Percentiles rank a stretch among this genome's conserved stretches.
Evolutionary conservation across 1,140 invertebrate species (phyloP).

Genomic region (Trinorchestia longiramus): DNA sequence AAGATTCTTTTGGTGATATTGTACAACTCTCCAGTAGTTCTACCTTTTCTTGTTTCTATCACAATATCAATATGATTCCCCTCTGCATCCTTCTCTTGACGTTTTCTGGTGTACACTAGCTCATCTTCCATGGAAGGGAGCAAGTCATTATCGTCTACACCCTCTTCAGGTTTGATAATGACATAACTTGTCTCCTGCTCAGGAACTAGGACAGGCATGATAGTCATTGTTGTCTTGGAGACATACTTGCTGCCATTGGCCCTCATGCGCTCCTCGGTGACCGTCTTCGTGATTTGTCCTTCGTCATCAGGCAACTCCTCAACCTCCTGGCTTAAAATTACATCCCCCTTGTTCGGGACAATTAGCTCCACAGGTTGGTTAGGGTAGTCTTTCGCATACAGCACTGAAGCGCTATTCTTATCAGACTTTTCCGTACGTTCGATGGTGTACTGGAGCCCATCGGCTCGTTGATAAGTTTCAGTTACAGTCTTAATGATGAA

Average conservation of each 20-base stretch:
- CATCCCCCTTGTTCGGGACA: slow-evolving; percentile 61
- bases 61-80: slow-evolving; percentile 60
- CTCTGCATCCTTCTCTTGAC: slow-evolving; percentile 61
- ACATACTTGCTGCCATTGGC: slow-evolving; percentile 63
- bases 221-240: slow-evolving; percentile 59
- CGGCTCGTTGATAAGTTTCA: slow-evolving; percentile 61
- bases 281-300: slow-evolving; percentile 60
- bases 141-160: slow-evolving; percentile 58
- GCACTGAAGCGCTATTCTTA: slow-evolving; percentile 28
- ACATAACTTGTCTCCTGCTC: slow-evolving; percentile 65
- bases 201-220: slow-evolving; percentile 61
- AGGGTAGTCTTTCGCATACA: slow-evolving; percentile 16
- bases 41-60: slow-evolving; percentile 64
- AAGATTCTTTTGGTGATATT: slow-evolving; percentile 65
- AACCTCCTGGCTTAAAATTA: slow-evolving; percentile 62
- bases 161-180: slow-evolving; percentile 62
- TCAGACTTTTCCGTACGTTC: slow-evolving; percentile 62
- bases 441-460: slow-evolving; percentile 64
- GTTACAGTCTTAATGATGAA: slow-evolving; percentile 61
- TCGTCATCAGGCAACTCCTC: slow-evolving; percentile 63
- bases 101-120: slow-evolving; percentile 63
- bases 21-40: slow-evolving; percentile 63
- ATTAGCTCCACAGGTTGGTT: slow-evolving; percentile 61
- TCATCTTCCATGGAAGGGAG: slow-evolving; percentile 65
- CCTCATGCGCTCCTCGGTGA: slow-evolving; percentile 59